Base-by-base conservation (phyloP, 2,888 invertebrate genomes). In the Acanthosepion esculentum region DNA sequence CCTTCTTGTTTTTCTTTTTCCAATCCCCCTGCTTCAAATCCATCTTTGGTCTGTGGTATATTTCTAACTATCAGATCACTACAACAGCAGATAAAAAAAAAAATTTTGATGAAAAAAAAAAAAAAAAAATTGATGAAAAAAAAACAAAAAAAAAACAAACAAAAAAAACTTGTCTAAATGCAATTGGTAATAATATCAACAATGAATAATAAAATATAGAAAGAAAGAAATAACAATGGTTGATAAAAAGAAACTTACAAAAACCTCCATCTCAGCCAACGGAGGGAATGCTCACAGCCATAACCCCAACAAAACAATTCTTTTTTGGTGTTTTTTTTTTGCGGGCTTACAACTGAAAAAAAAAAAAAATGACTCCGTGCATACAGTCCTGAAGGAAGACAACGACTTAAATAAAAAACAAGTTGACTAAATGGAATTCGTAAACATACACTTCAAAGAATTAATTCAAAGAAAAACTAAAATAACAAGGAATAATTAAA, bases 211-310 rank as follows among this genome's bases (percentile, higher is more conserved):
- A 78, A 78, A 78, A 78, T 78, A 78, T 59, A 59, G 59, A 59
- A 78, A n/a, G 78, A 78, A 78, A 78, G 78, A 33, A 78, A n/a
- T 78, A 78, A 78, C 78, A 78, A n/a, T n/a, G 15, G 7, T 64
- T 33, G 18, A 5, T n/a, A 18, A 78, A 5, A n/a, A 78, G 15
- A n/a, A 78, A n/a, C 10, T 20, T n/a, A n/a, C n/a, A 12, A n/a
- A n/a, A 92, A 29, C 48, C 48, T 41, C 92, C 7, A 41, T n/a
- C 78, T 78, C 15, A 23, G 23, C 20, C 59, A 59, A 23, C 59
- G 78, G 78, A 78, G 78, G 78, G n/a, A 78, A 78, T 78, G n/a
- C 78, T 78, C 78, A 78, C 78, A 78, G 78, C 78, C 78, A 78
- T n/a, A 78, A 33, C 78, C 78, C 33, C 78, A 78, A 78, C 78